Conservation (phyloP, 2,888 invertebrate species). For the Acanthoscelides obtectus region DNA sequence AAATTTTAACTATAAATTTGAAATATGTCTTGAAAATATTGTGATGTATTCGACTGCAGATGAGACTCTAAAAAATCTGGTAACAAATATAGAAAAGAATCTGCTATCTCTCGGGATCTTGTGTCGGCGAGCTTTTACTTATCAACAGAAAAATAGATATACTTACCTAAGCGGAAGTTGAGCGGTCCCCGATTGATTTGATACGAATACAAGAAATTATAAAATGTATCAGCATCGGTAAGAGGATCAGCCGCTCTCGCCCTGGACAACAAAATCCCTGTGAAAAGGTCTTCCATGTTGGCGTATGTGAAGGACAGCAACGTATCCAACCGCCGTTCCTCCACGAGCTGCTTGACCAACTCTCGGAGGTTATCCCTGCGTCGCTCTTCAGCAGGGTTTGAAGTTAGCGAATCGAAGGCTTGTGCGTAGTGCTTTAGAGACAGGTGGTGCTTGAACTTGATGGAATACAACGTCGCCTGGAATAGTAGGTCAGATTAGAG, state of each 20-base stretch:
- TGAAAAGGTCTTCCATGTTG: conserved; percentile 61
- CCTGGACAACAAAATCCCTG: conserved; percentile 74
- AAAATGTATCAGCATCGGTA: conserved; percentile 67
- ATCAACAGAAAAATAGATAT: no score
- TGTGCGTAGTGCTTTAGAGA: conserved; percentile 66
- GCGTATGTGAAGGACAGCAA: conserved; percentile 65
- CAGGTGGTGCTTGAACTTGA: conserved; percentile 72
- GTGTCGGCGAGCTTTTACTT: no score
- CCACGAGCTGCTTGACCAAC: conserved; percentile 67
- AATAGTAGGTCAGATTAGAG: conserved; percentile 13
- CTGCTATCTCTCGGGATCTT: no score
- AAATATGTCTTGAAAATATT: no score
- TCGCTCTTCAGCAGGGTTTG: conserved; percentile 64
- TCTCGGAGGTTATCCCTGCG: conserved; percentile 71
- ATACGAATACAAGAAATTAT: conserved; percentile 85
- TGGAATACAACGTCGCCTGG: conserved; percentile 69
- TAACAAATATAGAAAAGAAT: no score
- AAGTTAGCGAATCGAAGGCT: conserved; percentile 66
- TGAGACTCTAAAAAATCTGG: no score
- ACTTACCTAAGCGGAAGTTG: conserved; percentile 68
- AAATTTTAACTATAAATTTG: no score
- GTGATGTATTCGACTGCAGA: no score
- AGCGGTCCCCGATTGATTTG: conserved; percentile 71
- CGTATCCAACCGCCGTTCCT: conserved; percentile 60
- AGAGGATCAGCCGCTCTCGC: conserved; percentile 74